Evolutionary conservation across 2,797 vertebrate species (phyloP).

Genomic region (Sebastes glaucus): DNA sequence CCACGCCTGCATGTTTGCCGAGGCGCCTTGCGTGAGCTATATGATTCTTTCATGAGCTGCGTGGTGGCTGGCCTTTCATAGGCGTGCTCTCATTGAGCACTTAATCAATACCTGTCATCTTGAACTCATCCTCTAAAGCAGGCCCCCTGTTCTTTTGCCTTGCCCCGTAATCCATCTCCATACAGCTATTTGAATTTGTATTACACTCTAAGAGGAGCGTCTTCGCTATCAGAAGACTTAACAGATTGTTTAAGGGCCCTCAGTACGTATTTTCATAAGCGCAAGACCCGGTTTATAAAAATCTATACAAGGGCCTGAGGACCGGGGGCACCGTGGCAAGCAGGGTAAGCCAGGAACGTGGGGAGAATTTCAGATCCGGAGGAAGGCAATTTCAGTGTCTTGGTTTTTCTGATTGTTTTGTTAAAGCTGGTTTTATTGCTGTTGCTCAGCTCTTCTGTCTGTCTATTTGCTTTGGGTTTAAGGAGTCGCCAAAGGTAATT

Average conservation of each 20-base stretch:
- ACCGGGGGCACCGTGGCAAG: slow-evolving; percentile 54
- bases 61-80: slow-evolving; percentile 72
- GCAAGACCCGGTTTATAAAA: slow-evolving; percentile 64
- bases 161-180: slow-evolving; percentile 74
- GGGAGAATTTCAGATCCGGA: slow-evolving; percentile 51
- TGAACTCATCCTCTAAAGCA: slow-evolving; percentile 76
- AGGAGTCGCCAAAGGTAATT: slow-evolving; percentile 74
- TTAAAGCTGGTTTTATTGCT: slow-evolving; percentile 79
- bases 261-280: slow-evolving; percentile 69
- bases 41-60: slow-evolving; percentile 81
- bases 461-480: slow-evolving; percentile 78
- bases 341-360: slow-evolving; percentile 52
- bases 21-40: slow-evolving; percentile 56
- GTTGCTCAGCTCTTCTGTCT: slow-evolving; percentile 71
- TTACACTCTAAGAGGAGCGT: slow-evolving; percentile 70
- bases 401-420: slow-evolving; percentile 71
- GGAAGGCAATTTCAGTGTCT: slow-evolving; percentile 71
- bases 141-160: slow-evolving; percentile 59
- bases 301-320: slow-evolving; percentile 63
- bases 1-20: slow-evolving; percentile 58
- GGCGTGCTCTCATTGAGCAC: slow-evolving; percentile 72
- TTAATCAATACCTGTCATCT: slow-evolving; percentile 84
- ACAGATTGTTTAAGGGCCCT: slow-evolving; percentile 77
- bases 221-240: slow-evolving; percentile 73
- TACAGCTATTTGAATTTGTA: slow-evolving; percentile 77